Evolutionary conservation across 2,113 vertebrate species (phyloP), one percentile per base, ranked within the genome.

Genomic region (Prochilodus magdalenae): DNA sequence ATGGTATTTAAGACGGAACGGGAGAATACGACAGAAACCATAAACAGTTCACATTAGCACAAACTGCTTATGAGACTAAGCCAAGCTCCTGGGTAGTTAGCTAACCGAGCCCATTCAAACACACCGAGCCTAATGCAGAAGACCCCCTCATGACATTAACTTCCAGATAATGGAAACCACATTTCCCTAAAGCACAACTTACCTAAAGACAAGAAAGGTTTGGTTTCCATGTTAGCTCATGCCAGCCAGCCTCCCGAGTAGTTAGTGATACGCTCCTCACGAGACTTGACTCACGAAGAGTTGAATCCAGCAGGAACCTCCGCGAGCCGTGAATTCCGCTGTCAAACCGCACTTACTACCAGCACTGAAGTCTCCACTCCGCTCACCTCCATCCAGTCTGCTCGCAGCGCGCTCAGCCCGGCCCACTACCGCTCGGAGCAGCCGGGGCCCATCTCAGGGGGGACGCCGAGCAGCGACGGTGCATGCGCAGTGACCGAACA

Each of bases 201-300:
- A 90, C 89, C 89, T 73, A 90, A 82, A 69, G 89, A 86, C 73
- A 88, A 72, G 83, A 90, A 90, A 62, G 89, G 89, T 73, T 90
- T 90, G 81, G 89, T 90, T 86, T 90, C 89, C 89, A 90, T 90
- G 75, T 82, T 86, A 87, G 87, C 86, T 87, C 89, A 90, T 90
- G 78, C 87, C 89, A 86, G 89, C 89, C 79, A 69, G 79, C 67
- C 74, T 79, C 80, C 63, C 60, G 71, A 26, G 53, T 30, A 70
- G 62, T 84, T 72, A 60, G 69, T 51, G 20, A 57, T 33, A n/a
- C 65, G 33, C 27, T 81, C 69, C 47, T 84, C 60, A 57, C 66
- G 79, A 40, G 47, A 5, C 55, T 18, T 57, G 18, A 5, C 60
- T 72, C 47, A 29, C 22, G 73, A 30, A 71, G 83, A 51, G 55